Evolutionary conservation across 2,113 vertebrate species (phyloP).

Genomic region (Notothenia coriiceps): DNA sequence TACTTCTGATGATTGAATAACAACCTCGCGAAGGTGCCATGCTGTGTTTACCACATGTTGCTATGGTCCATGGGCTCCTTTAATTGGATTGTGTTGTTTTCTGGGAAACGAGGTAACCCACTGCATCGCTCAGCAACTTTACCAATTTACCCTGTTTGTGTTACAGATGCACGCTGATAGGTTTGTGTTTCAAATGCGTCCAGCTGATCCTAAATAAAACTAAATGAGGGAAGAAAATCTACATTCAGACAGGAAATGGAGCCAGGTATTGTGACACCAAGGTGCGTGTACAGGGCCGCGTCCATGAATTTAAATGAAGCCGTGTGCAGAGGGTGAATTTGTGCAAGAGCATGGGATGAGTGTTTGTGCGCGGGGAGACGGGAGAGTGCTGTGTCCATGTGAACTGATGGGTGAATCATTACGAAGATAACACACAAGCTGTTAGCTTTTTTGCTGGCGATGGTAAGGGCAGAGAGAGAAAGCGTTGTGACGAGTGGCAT

Average conservation of each 20-base stretch:
- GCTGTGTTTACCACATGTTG: constrained; percentile 78
- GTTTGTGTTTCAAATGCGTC: constrained; percentile 37
- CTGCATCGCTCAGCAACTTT: constrained; percentile 70
- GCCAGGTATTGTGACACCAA: constrained; percentile 13
- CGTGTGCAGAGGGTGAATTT: constrained; percentile 27
- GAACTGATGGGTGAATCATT: constrained; percentile 74
- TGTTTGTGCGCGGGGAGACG: constrained; percentile 47
- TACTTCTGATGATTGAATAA: constrained; percentile 78
- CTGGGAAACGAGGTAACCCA: constrained; percentile 75
- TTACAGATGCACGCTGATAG: constrained; percentile 45
- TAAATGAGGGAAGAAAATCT: constrained; percentile 35
- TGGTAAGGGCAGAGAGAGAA: constrained; percentile 53
- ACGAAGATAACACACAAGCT: constrained; percentile 73
- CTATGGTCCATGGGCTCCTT: constrained; percentile 72
- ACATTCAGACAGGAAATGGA: constrained; percentile 25
- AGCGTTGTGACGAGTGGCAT: constrained; percentile 63
- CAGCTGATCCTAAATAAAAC: constrained; percentile 49
- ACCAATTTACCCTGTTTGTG: constrained; percentile 48
- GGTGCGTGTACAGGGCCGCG: not conserved
- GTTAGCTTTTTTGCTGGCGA: constrained; percentile 62
- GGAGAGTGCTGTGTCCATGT: constrained; percentile 56
- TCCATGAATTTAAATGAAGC: constrained; percentile 39
- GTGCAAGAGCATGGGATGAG: constrained; percentile 25
- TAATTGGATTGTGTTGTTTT: constrained; percentile 79
- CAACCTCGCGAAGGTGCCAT: constrained; percentile 64